Percentiles rank a stretch among this genome's conserved stretches.
Conservation (phyloP, 64 coral and sea anemone genomes). For the Platygyra sinensis region DNA sequence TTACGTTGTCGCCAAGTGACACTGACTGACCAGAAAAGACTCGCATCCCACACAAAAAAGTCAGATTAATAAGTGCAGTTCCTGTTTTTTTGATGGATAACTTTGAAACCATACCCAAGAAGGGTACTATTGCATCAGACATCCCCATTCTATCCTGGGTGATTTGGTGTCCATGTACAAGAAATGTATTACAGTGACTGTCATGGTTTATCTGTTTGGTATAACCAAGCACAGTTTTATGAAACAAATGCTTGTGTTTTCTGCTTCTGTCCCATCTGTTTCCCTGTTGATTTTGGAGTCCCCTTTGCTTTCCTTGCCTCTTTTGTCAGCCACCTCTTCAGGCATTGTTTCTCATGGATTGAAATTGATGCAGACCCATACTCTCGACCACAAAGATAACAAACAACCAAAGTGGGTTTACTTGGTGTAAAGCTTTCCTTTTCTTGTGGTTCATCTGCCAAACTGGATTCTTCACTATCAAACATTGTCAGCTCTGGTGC, state of each 20-base stretch:
- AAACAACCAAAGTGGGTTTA: constrained; percentile 72
- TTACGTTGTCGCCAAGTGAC: no score
- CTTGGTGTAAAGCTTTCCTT: constrained; percentile 10
- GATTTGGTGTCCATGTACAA: no score
- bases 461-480: background rate
- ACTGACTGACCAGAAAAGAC: no score
- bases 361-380: constrained; percentile 88
- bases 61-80: no score
- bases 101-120: no score
- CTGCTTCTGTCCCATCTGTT: constrained; percentile 17
- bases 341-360: constrained; percentile 98
- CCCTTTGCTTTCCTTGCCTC: constrained; percentile 67
- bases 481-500: background rate
- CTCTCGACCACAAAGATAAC: constrained; percentile 92
- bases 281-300: constrained; percentile 35
- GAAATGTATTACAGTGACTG: background rate
- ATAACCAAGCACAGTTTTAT: background rate
- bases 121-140: no score
- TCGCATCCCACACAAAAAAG: no score
- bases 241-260: constrained; percentile 46
- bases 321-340: constrained; percentile 67
- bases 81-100: no score
- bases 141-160: background rate
- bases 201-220: background rate
- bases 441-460: background rate